phyloP scores from a whole-genome alignment of 2,797 vertebrate species.

The Pangasius sanitwongsei region DNA sequence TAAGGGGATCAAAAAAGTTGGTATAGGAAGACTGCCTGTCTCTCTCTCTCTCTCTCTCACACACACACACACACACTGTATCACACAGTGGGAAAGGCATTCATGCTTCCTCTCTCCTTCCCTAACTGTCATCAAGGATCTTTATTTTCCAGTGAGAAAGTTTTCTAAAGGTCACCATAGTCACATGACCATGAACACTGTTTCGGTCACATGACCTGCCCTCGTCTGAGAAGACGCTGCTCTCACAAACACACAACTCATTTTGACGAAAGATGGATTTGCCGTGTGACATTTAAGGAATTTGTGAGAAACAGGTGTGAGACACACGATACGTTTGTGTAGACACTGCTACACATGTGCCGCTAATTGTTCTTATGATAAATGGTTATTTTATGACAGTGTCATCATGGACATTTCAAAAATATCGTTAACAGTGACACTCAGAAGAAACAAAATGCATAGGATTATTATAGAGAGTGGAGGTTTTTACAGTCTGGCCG shows the following conservation, averaged over 20 bases:
- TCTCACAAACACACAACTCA: neutral
- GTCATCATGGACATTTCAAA: neutral
- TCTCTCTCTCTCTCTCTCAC: neutral
- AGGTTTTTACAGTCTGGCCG: neutral
- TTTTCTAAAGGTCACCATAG: slow-evolving; percentile 20
- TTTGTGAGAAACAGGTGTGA: neutral
- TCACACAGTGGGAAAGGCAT: slow-evolving; percentile 22
- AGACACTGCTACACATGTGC: neutral
- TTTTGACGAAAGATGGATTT: neutral
- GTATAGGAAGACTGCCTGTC: neutral
- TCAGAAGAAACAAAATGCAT: neutral
- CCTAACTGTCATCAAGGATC: slow-evolving; percentile 22
- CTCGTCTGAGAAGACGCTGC: neutral
- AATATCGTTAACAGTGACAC: neutral
- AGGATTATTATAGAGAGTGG: neutral
- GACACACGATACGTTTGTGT: neutral
- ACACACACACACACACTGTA: neutral
- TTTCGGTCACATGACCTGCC: neutral
- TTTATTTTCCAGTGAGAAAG: slow-evolving; percentile 31
- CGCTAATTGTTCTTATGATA: neutral
- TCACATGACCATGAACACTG: slow-evolving; percentile 16
- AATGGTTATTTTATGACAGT: neutral
- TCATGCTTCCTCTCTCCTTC: slow-evolving; percentile 21
- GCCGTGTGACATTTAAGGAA: neutral
- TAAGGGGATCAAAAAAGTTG: neutral